These are phyloP conservation scores for Amorpha juglandis DNA, from an alignment of 2,888 invertebrate species.

Conservation along the genomic window DNA sequence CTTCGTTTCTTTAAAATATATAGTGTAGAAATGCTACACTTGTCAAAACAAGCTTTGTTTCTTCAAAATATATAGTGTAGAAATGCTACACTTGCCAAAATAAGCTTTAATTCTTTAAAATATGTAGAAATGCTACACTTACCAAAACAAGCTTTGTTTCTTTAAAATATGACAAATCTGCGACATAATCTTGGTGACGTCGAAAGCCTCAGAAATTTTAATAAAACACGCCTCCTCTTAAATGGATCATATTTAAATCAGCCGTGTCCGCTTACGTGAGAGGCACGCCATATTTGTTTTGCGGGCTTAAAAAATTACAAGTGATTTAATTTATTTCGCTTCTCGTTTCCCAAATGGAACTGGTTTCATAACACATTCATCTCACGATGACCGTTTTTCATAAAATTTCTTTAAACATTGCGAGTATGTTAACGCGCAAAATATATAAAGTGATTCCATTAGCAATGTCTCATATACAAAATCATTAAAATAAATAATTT, in stretches of 20 bases:
- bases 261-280: conserved; percentile 43
- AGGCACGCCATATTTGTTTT: conserved; percentile 42
- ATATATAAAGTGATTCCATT: conserved; percentile 38
- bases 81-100: no score
- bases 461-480: conserved; percentile 15
- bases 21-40: background rate
- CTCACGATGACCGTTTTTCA: conserved; percentile 65
- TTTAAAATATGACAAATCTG: conserved; percentile 21
- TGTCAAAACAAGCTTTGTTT: conserved; percentile 7
- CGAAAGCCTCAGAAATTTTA: conserved; percentile 25
- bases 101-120: no score
- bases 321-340: conserved; percentile 56
- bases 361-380: conserved; percentile 56
- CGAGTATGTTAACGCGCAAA: conserved; percentile 56
- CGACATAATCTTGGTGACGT: conserved; percentile 21
- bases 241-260: conserved; percentile 48
- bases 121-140: background rate
- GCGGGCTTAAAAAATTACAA: conserved; percentile 44
- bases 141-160: conserved; percentile 12
- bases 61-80: no score
- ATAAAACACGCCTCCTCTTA: conserved; percentile 43
- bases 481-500: background rate
- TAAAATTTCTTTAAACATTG: conserved; percentile 65
- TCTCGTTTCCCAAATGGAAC: conserved; percentile 34
- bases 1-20: no score